Conservation (phyloP, 1,140 invertebrate species). For the Pseudomyrmex dendroicus region DNA sequence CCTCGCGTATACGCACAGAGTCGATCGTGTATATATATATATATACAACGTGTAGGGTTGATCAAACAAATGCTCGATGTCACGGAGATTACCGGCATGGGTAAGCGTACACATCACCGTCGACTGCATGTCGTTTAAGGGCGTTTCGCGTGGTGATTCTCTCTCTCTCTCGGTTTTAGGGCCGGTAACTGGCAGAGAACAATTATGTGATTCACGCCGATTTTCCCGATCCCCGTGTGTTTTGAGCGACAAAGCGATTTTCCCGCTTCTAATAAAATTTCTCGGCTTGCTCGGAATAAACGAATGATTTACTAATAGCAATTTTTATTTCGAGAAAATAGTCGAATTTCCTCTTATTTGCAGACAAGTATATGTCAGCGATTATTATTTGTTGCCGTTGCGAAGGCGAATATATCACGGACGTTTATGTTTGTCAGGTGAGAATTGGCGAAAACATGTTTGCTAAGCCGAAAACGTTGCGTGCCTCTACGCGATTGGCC, state of each 20-base stretch:
- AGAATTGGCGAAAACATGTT: no score
- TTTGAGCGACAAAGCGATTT: constrained; percentile 11
- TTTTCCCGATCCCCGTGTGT: constrained; percentile 57
- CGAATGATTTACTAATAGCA: background rate
- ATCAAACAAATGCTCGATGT: constrained; percentile 51
- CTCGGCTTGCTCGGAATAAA: background rate
- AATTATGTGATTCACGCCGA: constrained; percentile 75
- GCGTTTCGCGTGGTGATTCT: constrained; percentile 53
- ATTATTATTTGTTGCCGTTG: no score
- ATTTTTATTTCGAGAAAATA: background rate
- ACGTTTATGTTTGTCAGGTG: no score
- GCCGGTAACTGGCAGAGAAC: constrained; percentile 37
- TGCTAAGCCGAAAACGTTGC: no score
- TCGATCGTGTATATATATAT: constrained; percentile 14
- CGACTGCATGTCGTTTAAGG: constrained; percentile 48
- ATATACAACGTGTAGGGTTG: no score
- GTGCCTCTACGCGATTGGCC: no score
- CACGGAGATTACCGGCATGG: constrained; percentile 48
- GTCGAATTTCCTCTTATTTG: background rate
- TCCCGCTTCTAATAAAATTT: constrained; percentile 34
- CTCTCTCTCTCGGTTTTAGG: background rate
- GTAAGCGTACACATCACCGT: constrained; percentile 38
- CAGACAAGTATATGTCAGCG: no score
- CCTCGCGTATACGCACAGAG: background rate
- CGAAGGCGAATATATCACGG: no score